Percentiles rank a stretch among this genome's conserved stretches.
These are phyloP conservation scores for Thyatira batis DNA, from an alignment of 2,888 invertebrate genomes.

Conservation along the genomic window DNA sequence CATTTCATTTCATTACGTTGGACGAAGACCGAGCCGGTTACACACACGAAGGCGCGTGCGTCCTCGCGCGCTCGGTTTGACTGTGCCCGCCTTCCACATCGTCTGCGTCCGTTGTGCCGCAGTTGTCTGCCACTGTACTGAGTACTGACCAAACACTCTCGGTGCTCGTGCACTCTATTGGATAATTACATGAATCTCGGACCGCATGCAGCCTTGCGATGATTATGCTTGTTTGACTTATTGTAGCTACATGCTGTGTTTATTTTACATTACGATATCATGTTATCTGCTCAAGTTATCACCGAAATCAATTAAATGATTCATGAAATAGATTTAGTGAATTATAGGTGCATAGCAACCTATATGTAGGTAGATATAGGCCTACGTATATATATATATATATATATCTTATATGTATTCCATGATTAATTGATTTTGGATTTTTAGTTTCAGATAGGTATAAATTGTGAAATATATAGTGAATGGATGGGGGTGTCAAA, in stretches of 20 bases:
- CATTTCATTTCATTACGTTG: too few species aligned
- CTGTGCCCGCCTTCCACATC: conserved; percentile 14
- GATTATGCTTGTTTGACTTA: not conserved
- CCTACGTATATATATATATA: too few species aligned
- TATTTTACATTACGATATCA: not conserved
- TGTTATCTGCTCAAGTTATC: not conserved
- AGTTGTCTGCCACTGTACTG: too few species aligned
- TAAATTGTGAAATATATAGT: too few species aligned
- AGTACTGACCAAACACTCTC: conserved; percentile 20
- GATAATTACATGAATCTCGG: conserved; percentile 70
- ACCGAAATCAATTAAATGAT: not conserved
- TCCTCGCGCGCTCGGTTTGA: conserved; percentile 16
- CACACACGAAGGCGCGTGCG: conserved; percentile 62
- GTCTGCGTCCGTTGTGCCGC: conserved; percentile 33
- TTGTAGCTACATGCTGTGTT: not conserved
- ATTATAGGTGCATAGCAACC: too few species aligned
- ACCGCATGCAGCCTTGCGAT: conserved; percentile 58
- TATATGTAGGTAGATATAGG: too few species aligned
- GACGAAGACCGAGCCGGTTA: conserved; percentile 41
- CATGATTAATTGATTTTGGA: too few species aligned
- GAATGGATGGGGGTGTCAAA: too few species aligned
- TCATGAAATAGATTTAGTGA: too few species aligned
- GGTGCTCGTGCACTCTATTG: conserved; percentile 73
- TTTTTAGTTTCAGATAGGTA: too few species aligned
- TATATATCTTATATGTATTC: too few species aligned